Evolutionary conservation across 2,888 invertebrate species (phyloP).

Genomic region (Venustoraphidia nigricollis): DNA sequence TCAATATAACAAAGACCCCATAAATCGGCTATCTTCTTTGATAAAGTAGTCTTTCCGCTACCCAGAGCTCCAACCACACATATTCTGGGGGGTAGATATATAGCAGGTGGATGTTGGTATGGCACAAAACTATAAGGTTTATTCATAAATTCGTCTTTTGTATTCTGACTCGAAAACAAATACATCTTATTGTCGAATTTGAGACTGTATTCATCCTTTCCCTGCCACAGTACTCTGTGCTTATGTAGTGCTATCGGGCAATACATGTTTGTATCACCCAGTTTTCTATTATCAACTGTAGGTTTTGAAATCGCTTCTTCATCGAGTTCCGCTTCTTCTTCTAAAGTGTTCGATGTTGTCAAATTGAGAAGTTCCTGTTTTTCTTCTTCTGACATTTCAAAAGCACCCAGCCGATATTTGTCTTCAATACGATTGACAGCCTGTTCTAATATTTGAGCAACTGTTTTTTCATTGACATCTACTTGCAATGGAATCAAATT

Average conservation of each 20-base stretch:
- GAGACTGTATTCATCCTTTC: slow-evolving; percentile 36
- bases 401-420: slow-evolving; percentile 27
- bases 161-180: slow-evolving; percentile 33
- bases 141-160: slow-evolving; percentile 31
- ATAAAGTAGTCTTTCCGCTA: slow-evolving; percentile 35
- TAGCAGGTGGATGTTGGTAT: slow-evolving; percentile 27
- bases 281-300: slow-evolving; percentile 21
- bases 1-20: slow-evolving; percentile 37
- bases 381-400: slow-evolving; percentile 30
- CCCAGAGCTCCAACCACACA: slow-evolving; percentile 39
- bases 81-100: slow-evolving; percentile 35
- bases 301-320: slow-evolving; percentile 10
- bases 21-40: slow-evolving; percentile 34
- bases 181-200: slow-evolving; percentile 38
- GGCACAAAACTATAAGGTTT: slow-evolving; percentile 34
- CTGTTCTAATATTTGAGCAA: slow-evolving; percentile 19
- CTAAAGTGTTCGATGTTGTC: slow-evolving; percentile 19
- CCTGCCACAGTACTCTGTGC: slow-evolving; percentile 39
- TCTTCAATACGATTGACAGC: slow-evolving; percentile 19
- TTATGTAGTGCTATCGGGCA: slow-evolving; percentile 44
- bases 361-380: slow-evolving; percentile 26
- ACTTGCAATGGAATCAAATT: slow-evolving; percentile 16
- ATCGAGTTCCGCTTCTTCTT: slow-evolving; percentile 18
- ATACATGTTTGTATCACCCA: slow-evolving; percentile 41
- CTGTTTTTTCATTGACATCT: slow-evolving; percentile 17